Base-by-base conservation (phyloP, 2,113 vertebrate species). In the Nyctereutes procyonoides region DNA sequence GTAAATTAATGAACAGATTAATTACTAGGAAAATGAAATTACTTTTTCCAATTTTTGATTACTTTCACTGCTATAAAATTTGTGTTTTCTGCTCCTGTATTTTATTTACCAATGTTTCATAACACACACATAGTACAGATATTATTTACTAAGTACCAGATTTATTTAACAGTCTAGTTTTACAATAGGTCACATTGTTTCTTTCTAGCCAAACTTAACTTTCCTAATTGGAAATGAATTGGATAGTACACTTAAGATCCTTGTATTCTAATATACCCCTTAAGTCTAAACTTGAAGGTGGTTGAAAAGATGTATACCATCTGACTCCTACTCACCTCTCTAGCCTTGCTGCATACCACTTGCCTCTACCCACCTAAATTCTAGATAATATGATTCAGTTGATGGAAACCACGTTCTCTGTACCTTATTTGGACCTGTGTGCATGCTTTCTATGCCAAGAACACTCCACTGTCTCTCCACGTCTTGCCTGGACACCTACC, bases 141-240 rank as follows among this genome's bases (percentile, higher is more conserved):
- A 48, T 22, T 79, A 92, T 82, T 82, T 96, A 90, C 80, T 92
- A 85, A 73, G n/a, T 88, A 55, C 0, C 5, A 62, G 19, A 43
- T 58, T 80, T 4, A 81, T 76, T 93, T 9, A 88, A 65, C 30
- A 81, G 38, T 80, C 65, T 83, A 82, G 73, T 94, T 93, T 83
- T 55, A 53, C 6, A 48, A 76, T 69, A 63, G 3, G 15, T 53
- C 51, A 77, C 20, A 60, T 55, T n/a, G 60, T 89, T 77, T 91
- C 16, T 35, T 65, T 74, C 67, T 53, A 63, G 88, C 10, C 4
- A 81, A 95, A 60, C 65, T 73, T 9, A 89, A 67, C 10, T 82
- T 35, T 65, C 12, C 2, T 53, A 77, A 48, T 48, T 77, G 30
- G 89, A 88, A 80, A 82, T 58, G 14, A 63, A 16, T 83, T 60